These are phyloP conservation scores for Oscheius onirici DNA, from an alignment of 2,888 invertebrate species.

Conservation along the genomic window DNA sequence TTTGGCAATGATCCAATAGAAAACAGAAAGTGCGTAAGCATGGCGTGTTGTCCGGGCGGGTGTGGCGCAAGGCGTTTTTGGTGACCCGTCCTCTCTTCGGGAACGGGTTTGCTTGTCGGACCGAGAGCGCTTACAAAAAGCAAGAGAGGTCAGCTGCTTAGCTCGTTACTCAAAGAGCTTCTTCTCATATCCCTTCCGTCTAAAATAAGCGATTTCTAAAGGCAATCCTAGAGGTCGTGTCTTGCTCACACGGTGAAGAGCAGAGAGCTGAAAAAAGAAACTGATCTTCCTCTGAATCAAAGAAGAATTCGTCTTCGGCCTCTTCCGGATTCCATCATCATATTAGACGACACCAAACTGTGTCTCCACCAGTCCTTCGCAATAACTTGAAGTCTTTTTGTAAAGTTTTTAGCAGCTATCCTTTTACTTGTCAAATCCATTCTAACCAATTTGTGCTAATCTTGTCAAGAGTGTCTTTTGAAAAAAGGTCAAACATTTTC, in stretches of 20 bases:
- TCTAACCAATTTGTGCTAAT: no score
- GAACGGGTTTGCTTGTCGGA: slow-evolving; percentile 5
- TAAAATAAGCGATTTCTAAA: neutral
- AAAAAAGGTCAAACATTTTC: no score
- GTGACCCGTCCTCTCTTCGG: slow-evolving; percentile 20
- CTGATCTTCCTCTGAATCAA: no score
- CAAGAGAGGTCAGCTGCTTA: slow-evolving; percentile 3
- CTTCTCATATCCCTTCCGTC: neutral
- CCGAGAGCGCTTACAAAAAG: slow-evolving; percentile 7
- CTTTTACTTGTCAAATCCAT: no score
- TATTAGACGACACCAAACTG: no score
- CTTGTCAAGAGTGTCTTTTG: no score
- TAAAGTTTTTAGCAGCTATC: no score
- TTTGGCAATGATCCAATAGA: neutral
- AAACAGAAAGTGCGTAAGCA: slow-evolving; percentile 26
- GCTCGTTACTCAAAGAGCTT: no score
- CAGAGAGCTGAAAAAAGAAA: neutral
- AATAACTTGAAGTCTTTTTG: no score
- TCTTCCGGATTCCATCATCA: no score
- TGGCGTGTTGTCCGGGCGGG: neutral
- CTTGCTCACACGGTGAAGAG: neutral
- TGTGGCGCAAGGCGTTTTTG: slow-evolving; percentile 25
- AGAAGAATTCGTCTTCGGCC: no score
- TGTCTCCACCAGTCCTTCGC: no score
- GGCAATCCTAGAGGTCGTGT: neutral